These are phyloP conservation scores for Emydocephalus ijimae DNA, from an alignment of 2,113 vertebrate species.

Conservation along the genomic window DNA sequence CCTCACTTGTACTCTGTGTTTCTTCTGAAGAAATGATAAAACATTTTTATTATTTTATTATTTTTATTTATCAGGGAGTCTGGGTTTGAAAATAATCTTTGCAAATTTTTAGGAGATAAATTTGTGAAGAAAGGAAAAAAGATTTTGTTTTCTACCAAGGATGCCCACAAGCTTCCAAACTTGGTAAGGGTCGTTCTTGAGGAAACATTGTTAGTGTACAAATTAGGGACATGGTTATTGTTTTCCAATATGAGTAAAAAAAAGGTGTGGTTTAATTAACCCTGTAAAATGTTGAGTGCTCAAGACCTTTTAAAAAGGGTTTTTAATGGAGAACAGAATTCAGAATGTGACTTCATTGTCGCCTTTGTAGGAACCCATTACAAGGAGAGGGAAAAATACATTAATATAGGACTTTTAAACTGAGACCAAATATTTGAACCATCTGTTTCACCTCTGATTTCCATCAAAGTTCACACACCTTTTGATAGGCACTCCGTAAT, in stretches of 20 bases:
- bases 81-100: not conserved
- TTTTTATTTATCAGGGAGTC: not conserved
- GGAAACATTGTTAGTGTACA: not conserved
- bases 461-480: conserved; percentile 74
- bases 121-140: not conserved
- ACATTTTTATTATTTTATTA: too few relatives aligned
- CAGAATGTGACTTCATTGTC: conserved; percentile 56
- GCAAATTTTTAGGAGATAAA: not conserved
- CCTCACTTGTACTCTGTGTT: not conserved
- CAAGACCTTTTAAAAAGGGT: conserved; percentile 31
- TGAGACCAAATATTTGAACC: conserved; percentile 76
- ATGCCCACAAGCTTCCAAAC: not conserved
- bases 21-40: not conserved
- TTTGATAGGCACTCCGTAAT: conserved; percentile 71
- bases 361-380: conserved; percentile 61
- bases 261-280: conserved; percentile 39
- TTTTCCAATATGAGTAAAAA: not conserved
- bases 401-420: conserved; percentile 71
- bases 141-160: not conserved
- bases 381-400: conserved; percentile 64
- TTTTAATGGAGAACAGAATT: conserved; percentile 50
- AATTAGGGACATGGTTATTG: not conserved
- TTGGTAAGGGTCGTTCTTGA: not conserved
- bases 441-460: conserved; percentile 80
- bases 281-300: conserved; percentile 39